Base-by-base conservation (phyloP, 2,113 vertebrate species). In the Cichladusa arquata region DNA sequence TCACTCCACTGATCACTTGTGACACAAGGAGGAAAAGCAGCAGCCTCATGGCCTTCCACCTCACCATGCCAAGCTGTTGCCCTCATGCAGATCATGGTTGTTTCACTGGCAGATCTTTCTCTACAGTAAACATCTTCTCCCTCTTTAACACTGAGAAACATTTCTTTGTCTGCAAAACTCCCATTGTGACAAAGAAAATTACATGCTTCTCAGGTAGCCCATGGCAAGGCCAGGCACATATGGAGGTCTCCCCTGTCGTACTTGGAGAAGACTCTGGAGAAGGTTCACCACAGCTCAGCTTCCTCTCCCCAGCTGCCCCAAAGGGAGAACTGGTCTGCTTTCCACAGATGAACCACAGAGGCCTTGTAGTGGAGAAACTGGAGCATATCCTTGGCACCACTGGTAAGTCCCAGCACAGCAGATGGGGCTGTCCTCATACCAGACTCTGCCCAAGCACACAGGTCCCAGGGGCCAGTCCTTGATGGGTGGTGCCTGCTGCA, bases 171-270 rank as follows among this genome's bases (percentile, higher is more conserved):
- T 87, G 38, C 33, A 79, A 85, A 61, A 2, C 7, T 40, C 31
- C 11, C 45, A n/a, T 57, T 83, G 42, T 96, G 40, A 56, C 26
- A 42, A 70, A 65, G 42, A 57, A 64, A 67, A 58, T 2, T 0
- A 34, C 11, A 5, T 19, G 11, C 6, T 26, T 6, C 50, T 61
- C 42, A 34, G 50, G 53, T 2, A 81, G 48, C n/a, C 34, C 42
- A 26, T 0, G 1, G 61, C 78, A 73, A 70, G 73, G 26, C 56
- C 33, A 54, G 65, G 34, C 83, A 56, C 3, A 51, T 11, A 22
- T 3, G 5, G 1, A 4, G 11, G n/a, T 66, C 56, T 76, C 24
- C 48, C 28, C 14, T 2, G 23, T 20, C 0, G 0, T 19, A 19
- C 57, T 11, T 51, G 38, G 29, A 78, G 83, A 66, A 80, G 10